Percentiles rank a stretch among this genome's conserved stretches.
These are phyloP conservation scores for Catocala nupta DNA, from an alignment of 2,888 invertebrate genomes.

Conservation along the genomic window DNA sequence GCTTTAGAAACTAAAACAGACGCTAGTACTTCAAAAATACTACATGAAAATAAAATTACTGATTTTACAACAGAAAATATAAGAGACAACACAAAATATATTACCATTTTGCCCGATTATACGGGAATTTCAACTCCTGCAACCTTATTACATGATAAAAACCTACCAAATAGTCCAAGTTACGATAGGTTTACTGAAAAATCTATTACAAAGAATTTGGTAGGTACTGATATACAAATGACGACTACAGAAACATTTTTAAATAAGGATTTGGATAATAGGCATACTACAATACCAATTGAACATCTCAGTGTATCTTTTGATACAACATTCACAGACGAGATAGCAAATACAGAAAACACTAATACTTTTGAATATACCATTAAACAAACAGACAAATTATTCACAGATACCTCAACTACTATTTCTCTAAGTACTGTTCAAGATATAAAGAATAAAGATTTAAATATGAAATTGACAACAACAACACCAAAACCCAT, in stretches of 20 bases:
- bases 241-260: neutral
- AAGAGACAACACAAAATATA: no score
- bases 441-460: slow-evolving; percentile 1
- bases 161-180: no score
- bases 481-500: neutral
- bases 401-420: slow-evolving; percentile 11
- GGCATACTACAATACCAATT: neutral
- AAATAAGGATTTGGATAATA: neutral
- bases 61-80: no score
- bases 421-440: slow-evolving; percentile 20
- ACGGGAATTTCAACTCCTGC: no score
- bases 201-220: no score
- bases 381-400: slow-evolving; percentile 8
- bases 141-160: no score
- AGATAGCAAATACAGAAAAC: slow-evolving; percentile 7
- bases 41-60: no score
- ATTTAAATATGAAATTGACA: slow-evolving; percentile 10
- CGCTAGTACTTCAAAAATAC: no score
- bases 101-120: no score
- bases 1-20: neutral
- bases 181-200: no score
- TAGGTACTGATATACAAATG: no score
- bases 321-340: neutral
- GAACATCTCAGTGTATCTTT: neutral
- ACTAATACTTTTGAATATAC: neutral